Evolutionary conservation across 2,888 invertebrate genomes (phyloP).

Genomic region (Amiota communis): DNA sequence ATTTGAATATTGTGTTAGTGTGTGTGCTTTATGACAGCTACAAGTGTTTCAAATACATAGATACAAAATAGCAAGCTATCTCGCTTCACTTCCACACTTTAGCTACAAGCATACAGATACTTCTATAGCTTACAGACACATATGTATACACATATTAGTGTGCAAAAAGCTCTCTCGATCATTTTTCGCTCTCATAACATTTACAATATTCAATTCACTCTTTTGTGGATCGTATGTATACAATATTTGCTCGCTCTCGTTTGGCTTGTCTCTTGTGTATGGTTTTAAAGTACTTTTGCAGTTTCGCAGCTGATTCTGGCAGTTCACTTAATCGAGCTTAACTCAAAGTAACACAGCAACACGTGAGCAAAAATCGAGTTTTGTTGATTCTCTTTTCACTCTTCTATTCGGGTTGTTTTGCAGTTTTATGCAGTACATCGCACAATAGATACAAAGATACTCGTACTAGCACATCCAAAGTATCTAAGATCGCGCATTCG

Average conservation of each 20-base stretch:
- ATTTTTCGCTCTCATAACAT: slow-evolving; percentile 20
- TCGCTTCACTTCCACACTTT: slow-evolving; percentile 43
- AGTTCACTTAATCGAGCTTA: not conserved
- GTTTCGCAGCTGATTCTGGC: slow-evolving; percentile 1
- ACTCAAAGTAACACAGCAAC: not conserved
- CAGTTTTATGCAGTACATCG: slow-evolving; percentile 30
- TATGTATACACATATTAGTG: not conserved
- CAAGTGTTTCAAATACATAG: slow-evolving; percentile 12
- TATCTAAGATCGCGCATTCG: slow-evolving; percentile 13
- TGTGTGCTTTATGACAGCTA: slow-evolving; percentile 30
- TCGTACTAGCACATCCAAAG: too few relatives aligned
- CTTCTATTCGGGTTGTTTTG: slow-evolving; percentile 32
- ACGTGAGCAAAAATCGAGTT: slow-evolving; percentile 6
- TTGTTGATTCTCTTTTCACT: not conserved
- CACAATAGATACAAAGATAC: not conserved
- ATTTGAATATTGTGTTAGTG: slow-evolving; percentile 55
- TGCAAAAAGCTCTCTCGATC: not conserved
- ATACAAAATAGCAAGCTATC: slow-evolving; percentile 37
- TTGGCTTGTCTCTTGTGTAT: not conserved
- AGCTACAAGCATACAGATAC: not conserved
- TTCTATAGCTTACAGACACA: not conserved
- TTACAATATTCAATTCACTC: not conserved
- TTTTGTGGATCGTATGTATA: slow-evolving; percentile 54
- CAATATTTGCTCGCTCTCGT: not conserved
- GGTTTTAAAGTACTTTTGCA: slow-evolving; percentile 11